Evolutionary conservation across 2,113 vertebrate species (phyloP).

Genomic region (Chrysemys picta): DNA sequence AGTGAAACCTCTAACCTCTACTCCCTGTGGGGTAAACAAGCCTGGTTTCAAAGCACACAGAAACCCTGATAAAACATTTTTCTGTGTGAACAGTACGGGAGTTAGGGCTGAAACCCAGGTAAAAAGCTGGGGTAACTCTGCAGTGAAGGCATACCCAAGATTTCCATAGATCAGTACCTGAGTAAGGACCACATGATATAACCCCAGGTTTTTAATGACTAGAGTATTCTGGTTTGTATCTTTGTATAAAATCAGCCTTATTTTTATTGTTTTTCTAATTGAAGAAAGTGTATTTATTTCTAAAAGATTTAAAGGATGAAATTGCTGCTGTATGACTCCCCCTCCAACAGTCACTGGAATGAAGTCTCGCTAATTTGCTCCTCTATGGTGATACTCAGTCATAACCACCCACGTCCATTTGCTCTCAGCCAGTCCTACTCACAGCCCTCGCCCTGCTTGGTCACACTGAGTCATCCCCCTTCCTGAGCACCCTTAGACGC

Average conservation of each 20-base stretch:
- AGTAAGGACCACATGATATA: background rate
- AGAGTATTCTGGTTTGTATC: background rate
- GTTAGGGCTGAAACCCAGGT: background rate
- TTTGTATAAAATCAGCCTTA: background rate
- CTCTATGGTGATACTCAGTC: constrained; percentile 34
- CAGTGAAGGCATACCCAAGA: background rate
- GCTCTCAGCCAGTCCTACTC: background rate
- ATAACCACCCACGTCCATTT: constrained; percentile 23
- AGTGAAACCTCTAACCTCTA: background rate
- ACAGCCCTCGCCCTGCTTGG: background rate
- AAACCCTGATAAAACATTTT: background rate
- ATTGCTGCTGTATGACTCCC: constrained; percentile 13
- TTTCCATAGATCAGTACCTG: fast-evolving
- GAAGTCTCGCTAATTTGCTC: constrained; percentile 46
- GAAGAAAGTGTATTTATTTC: constrained; percentile 34
- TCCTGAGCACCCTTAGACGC: fast-evolving
- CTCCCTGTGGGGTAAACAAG: background rate
- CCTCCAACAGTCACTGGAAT: constrained; percentile 2
- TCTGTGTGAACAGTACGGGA: background rate
- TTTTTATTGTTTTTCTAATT: background rate
- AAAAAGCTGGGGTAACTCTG: background rate
- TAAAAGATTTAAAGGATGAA: background rate
- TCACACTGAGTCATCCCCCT: constrained; percentile 61
- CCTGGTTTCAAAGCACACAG: background rate
- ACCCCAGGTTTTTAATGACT: background rate